Percentiles rank a stretch among this genome's conserved stretches.
Conservation (phyloP, 2,113 vertebrate species). For the Hydrolagus affinis region DNA sequence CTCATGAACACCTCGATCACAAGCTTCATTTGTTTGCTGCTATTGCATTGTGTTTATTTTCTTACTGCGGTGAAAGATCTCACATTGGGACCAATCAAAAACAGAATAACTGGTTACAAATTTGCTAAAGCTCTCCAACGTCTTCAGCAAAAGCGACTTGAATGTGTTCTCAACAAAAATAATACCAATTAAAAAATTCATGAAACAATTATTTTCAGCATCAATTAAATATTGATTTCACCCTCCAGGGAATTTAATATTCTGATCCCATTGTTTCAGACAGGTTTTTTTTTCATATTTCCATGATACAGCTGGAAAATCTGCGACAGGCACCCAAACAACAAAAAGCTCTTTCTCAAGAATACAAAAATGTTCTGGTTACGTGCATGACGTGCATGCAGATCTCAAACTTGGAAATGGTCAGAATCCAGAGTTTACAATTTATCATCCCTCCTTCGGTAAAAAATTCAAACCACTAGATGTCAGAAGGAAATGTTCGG, state of each 20-base stretch:
- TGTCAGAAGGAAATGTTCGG: background rate
- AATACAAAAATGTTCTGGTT: slow-evolving; percentile 17
- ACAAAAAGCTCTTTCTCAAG: background rate
- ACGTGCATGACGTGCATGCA: background rate
- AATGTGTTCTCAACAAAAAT: background rate
- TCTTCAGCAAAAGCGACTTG: background rate
- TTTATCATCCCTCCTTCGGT: background rate
- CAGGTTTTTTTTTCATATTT: background rate
- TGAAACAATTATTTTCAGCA: background rate
- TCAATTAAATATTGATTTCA: slow-evolving; percentile 10
- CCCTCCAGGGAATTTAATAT: background rate
- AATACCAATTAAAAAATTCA: background rate
- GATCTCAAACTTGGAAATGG: background rate
- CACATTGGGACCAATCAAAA: background rate
- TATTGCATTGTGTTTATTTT: background rate
- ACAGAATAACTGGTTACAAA: background rate
- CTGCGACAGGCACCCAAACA: background rate
- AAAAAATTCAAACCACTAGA: background rate
- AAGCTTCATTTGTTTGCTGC: no score
- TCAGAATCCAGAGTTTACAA: background rate
- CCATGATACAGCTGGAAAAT: slow-evolving; percentile 23
- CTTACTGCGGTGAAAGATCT: background rate
- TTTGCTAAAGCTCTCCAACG: no score
- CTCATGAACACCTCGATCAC: no score
- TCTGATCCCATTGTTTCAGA: background rate